A percentile compares a stretch with the other conserved stretches of the same genome.
phyloP scores from a whole-genome alignment of 2,888 invertebrate genomes.

The Charanyca ferruginea region DNA sequence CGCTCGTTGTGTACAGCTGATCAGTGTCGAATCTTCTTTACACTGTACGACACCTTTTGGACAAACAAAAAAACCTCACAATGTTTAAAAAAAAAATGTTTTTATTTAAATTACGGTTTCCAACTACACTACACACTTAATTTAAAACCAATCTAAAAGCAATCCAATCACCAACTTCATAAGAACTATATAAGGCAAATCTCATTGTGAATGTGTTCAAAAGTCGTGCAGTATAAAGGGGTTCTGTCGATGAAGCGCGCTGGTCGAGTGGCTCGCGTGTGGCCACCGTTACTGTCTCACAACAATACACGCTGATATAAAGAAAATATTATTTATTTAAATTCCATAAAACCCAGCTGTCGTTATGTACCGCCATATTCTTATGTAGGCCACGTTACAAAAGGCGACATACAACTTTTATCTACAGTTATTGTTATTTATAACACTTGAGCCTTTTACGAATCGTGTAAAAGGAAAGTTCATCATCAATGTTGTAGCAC shows the following conservation, averaged over 20 bases:
- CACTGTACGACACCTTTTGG: conserved; percentile 63
- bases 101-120: too few species aligned
- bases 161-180: conserved; percentile 30
- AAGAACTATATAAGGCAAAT: conserved; percentile 23
- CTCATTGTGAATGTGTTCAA: conserved; percentile 39
- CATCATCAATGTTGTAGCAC: conserved; percentile 56
- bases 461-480: conserved; percentile 69
- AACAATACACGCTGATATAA: conserved; percentile 90
- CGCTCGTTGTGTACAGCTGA: conserved; percentile 78
- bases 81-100: not conserved
- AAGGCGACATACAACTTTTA: conserved; percentile 72
- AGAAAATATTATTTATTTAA: conserved; percentile 91
- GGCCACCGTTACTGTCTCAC: conserved; percentile 86
- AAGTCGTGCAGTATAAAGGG: conserved; percentile 78
- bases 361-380: conserved; percentile 82
- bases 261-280: conserved; percentile 85
- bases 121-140: not conserved
- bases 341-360: conserved; percentile 85
- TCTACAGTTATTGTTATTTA: conserved; percentile 77
- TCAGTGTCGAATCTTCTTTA: conserved; percentile 75
- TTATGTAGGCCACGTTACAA: conserved; percentile 78
- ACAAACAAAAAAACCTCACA: not conserved
- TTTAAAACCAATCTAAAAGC: conserved; percentile 5
- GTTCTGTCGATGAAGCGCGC: conserved; percentile 70
- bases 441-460: conserved; percentile 66